Conservation (phyloP, 1,140 invertebrate genomes). For the Drosophila cardini region DNA sequence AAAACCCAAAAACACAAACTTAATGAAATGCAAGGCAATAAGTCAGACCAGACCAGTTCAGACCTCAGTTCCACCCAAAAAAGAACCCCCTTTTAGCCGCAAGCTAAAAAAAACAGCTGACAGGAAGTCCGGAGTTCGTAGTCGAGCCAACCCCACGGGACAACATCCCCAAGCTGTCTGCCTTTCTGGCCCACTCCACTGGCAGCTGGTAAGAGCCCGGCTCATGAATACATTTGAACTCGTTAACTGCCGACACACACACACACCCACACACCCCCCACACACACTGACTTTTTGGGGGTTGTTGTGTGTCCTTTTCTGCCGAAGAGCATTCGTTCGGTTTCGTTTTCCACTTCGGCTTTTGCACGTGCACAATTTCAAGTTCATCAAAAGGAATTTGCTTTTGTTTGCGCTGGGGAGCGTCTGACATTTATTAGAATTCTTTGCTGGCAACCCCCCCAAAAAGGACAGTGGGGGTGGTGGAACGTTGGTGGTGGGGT, state of each 20-base stretch:
- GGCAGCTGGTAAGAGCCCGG: conserved; percentile 68
- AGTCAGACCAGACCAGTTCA: conserved; percentile 51
- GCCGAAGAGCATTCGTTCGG: conserved; percentile 5
- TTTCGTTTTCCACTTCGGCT: conserved; percentile 42
- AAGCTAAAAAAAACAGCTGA: conserved; percentile 56
- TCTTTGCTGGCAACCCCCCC: conserved; percentile 48
- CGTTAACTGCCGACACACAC: conserved; percentile 76
- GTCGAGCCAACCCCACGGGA: conserved; percentile 34
- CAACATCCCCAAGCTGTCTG: conserved; percentile 37
- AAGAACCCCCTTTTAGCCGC: not conserved
- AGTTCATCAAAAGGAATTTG: conserved; percentile 82
- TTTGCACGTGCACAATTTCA: conserved; percentile 82
- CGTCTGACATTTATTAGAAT: conserved; percentile 80
- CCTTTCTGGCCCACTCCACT: conserved; percentile 16
- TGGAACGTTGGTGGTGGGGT: not conserved
- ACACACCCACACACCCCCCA: not conserved
- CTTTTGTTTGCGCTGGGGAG: conserved; percentile 54
- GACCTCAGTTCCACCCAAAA: conserved; percentile 9
- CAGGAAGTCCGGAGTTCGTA: conserved; percentile 66
- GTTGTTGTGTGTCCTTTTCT: conserved; percentile 21
- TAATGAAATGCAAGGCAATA: conserved; percentile 67
- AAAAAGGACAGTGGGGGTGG: not conserved
- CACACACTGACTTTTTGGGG: conserved; percentile 5
- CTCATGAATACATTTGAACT: conserved; percentile 84
- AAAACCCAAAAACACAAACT: conserved; percentile 13